These are phyloP conservation scores for Eurosta solidaginis DNA, from an alignment of 1,140 invertebrate species.

Conservation along the genomic window DNA sequence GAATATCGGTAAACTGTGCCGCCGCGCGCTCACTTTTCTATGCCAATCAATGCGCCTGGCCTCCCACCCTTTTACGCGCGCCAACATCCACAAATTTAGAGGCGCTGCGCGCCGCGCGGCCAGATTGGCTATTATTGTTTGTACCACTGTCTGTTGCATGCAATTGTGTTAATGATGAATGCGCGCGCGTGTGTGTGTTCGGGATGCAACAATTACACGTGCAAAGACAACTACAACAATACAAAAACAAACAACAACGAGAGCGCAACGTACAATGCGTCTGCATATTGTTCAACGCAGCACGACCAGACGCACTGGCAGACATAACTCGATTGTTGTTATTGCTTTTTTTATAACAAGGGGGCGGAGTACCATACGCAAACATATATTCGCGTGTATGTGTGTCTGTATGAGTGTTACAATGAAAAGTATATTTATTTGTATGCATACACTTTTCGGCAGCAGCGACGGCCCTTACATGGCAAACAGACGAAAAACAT, in stretches of 20 bases:
- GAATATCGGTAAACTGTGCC: constrained; percentile 27
- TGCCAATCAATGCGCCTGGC: not conserved
- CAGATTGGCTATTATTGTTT: constrained; percentile 19
- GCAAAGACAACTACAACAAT: not conserved
- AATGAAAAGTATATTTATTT: not conserved
- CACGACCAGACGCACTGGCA: constrained; percentile 15
- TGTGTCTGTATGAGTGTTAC: not conserved
- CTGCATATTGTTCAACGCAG: constrained; percentile 11
- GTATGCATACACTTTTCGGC: not conserved
- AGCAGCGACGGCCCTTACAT: not conserved
- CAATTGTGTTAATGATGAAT: not conserved
- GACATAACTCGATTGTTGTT: constrained; percentile 1
- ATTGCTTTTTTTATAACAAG: not conserved
- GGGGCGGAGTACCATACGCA: not conserved
- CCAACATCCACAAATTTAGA: not conserved
- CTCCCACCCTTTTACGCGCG: not conserved
- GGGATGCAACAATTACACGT: not conserved
- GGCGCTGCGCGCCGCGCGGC: no score
- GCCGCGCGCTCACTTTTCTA: not conserved
- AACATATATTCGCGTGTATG: not conserved
- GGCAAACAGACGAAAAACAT: constrained; percentile 17
- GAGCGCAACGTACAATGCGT: not conserved
- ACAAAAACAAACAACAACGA: not conserved
- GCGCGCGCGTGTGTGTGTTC: not conserved
- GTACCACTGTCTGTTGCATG: constrained; percentile 14